Evolutionary conservation across 2,797 vertebrate genomes (phyloP).

Genomic region (Liasis olivaceus): DNA sequence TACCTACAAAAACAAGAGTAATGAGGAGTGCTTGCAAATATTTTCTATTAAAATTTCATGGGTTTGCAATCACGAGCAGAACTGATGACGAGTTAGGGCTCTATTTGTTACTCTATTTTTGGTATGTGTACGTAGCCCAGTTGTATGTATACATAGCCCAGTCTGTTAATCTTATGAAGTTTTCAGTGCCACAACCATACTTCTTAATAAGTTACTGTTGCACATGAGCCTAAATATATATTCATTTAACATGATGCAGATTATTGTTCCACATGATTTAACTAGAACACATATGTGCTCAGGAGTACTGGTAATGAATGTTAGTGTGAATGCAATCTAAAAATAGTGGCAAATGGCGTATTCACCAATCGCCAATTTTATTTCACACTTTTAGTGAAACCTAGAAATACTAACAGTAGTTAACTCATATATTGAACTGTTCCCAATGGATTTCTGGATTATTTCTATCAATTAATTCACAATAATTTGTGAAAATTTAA

Average conservation of each 20-base stretch:
- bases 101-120: background rate
- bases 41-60: background rate
- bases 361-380: background rate
- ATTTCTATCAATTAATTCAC: background rate
- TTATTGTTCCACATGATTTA: background rate
- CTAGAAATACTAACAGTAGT: background rate
- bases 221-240: background rate
- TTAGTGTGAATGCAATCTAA: background rate
- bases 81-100: too few species aligned
- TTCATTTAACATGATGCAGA: background rate
- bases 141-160: background rate
- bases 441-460: background rate
- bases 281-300: background rate
- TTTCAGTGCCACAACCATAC: background rate
- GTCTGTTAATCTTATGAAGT: background rate
- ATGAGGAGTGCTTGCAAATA: fast-evolving
- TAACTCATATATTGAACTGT: background rate
- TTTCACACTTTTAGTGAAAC: background rate
- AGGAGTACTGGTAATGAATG: background rate
- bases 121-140: background rate
- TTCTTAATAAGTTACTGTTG: background rate
- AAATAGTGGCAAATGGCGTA: background rate
- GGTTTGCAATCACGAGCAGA: background rate
- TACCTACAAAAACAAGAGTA: constrained; percentile 74
- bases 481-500: background rate